phyloP scores from a whole-genome alignment of 2,113 vertebrate species.

The Ia io region DNA sequence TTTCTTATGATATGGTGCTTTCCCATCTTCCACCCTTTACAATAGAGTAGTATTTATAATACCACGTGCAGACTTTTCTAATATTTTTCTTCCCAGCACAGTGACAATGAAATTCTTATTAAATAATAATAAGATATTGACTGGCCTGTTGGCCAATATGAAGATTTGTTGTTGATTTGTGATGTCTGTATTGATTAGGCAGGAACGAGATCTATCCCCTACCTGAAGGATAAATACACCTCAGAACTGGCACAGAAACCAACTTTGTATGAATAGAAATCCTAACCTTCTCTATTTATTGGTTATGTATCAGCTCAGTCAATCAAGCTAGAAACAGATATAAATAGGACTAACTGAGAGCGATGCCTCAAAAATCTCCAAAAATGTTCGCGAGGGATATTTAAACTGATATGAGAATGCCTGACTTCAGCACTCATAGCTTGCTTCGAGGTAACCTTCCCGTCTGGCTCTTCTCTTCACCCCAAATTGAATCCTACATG shows the following conservation, averaged over 20 bases:
- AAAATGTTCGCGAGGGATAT: conserved; percentile 56
- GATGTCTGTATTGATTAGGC: conserved; percentile 76
- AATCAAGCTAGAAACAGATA: conserved; percentile 37
- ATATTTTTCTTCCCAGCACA: conserved; percentile 78
- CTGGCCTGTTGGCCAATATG: conserved; percentile 77
- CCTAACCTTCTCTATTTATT: conserved; percentile 58
- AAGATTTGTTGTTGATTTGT: conserved; percentile 80
- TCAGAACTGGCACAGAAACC: conserved; percentile 28
- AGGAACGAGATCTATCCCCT: conserved; percentile 69
- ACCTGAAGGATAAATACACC: conserved; percentile 68
- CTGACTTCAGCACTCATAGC: not conserved
- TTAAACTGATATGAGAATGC: conserved; percentile 43
- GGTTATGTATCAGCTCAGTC: conserved; percentile 12
- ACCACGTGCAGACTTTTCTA: conserved; percentile 24
- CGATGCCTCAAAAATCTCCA: not conserved
- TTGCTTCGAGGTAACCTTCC: not conserved
- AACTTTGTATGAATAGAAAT: conserved; percentile 44
- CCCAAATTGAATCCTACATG: not conserved
- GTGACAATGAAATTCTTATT: conserved; percentile 81
- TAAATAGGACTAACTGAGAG: not conserved
- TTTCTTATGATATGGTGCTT: not conserved
- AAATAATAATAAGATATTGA: conserved; percentile 84
- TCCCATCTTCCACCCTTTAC: not conserved
- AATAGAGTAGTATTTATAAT: not conserved
- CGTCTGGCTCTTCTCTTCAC: not conserved